phyloP scores from a whole-genome alignment of 2,113 vertebrate species.

The Ascaphus truei region DNA sequence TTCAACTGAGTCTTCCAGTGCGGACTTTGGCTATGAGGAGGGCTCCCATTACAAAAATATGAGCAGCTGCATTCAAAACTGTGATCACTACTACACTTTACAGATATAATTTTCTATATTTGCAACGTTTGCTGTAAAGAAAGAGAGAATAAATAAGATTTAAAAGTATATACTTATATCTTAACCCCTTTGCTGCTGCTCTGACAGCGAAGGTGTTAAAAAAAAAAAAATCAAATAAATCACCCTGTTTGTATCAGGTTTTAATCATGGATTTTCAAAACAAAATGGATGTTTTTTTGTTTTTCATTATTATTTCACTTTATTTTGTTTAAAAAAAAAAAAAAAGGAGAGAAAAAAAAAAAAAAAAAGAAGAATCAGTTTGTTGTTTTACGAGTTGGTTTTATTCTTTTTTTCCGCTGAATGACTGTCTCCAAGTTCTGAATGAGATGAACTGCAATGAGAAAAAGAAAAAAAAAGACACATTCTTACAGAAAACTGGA shows the following conservation, averaged over 20 bases:
- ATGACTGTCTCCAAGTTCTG: conserved; percentile 48
- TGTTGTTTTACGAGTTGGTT: conserved; percentile 33
- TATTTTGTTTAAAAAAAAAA: conserved; percentile 34
- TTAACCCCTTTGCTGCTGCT: conserved; percentile 9
- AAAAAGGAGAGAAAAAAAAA: not conserved
- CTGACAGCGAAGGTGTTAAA: not conserved
- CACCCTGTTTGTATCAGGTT: conserved; percentile 71
- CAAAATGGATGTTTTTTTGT: conserved; percentile 44
- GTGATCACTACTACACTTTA: conserved; percentile 73
- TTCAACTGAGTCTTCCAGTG: conserved; percentile 58
- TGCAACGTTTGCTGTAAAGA: conserved; percentile 89
- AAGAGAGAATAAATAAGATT: conserved; percentile 56
- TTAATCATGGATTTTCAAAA: conserved; percentile 70
- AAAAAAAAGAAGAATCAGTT: not conserved
- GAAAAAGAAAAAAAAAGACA: conserved; percentile 49
- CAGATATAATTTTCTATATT: conserved; percentile 95
- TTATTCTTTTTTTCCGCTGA: conserved; percentile 49
- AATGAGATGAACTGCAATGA: conserved; percentile 51
- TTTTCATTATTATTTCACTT: conserved; percentile 39
- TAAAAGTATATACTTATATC: conserved; percentile 52
- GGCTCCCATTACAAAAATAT: conserved; percentile 54
- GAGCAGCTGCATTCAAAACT: conserved; percentile 52
- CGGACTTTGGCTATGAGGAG: conserved; percentile 52
- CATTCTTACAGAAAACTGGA: conserved; percentile 39
- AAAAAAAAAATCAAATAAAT: conserved; percentile 51